Conservation (phyloP, 37 sponge, comb jelly and placozoan species). For the Crambe crambe region DNA sequence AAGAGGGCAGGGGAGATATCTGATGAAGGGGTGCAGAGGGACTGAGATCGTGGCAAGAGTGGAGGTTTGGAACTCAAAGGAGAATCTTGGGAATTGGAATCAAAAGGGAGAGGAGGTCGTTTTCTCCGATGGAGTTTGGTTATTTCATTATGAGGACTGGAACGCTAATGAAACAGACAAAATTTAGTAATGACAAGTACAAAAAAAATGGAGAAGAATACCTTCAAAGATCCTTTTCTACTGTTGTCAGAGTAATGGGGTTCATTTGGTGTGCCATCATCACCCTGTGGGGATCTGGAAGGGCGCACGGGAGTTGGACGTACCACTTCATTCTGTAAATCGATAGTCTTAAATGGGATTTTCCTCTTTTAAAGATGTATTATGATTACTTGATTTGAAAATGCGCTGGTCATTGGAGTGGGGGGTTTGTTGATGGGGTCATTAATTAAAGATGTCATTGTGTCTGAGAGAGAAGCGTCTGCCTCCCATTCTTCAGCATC, state of each 20-base stretch:
- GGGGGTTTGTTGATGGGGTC: constrained; percentile 14
- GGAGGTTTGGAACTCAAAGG: neutral
- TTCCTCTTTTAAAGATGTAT: neutral
- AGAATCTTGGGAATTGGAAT: constrained; percentile 29
- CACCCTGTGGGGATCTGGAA: too few relatives aligned
- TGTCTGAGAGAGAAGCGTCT: neutral
- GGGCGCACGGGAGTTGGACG: neutral
- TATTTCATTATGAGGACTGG: constrained; percentile 39
- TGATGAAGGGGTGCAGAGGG: too few relatives aligned
- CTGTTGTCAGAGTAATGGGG: neutral
- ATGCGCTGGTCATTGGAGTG: constrained; percentile 12
- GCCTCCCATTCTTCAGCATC: constrained; percentile 18
- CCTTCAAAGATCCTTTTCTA: neutral
- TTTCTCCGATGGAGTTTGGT: constrained; percentile 1
- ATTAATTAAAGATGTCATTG: constrained; percentile 12
- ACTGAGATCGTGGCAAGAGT: too few relatives aligned
- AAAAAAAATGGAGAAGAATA: too few relatives aligned
- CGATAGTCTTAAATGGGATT: neutral
- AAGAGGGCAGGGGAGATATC: neutral
- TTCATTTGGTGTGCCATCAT: too few relatives aligned
- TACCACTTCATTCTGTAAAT: neutral
- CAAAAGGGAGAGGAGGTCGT: constrained; percentile 49
- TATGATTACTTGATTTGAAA: neutral
- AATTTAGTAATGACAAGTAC: neutral
- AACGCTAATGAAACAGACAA: constrained; percentile 13